Evolutionary conservation across 2,888 invertebrate species (phyloP), one percentile per base, ranked within the genome.

Genomic region (Rosalia funebris): DNA sequence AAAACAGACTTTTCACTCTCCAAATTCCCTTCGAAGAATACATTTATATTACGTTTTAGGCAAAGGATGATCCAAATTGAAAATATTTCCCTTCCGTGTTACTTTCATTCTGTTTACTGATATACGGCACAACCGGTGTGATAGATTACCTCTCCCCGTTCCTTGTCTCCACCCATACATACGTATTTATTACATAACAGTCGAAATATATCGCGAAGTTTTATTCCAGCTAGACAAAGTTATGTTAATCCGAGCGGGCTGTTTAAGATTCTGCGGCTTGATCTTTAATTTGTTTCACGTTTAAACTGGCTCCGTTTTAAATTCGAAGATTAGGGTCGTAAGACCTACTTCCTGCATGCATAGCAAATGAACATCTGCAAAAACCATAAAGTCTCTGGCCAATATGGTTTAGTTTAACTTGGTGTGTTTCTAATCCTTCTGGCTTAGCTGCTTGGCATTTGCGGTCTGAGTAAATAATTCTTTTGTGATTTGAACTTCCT

Each of bases 361-460:
- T 45, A 55, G 60, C 52, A 54, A 57, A 60, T 57, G 60, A 63
- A 63, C 63, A 60, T 63, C 57, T 63, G 60, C 60, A 63, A 63
- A 63, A 63, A 63, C 42, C 42, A 42, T 42, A 42, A 53, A 42
- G 39, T 48, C 45, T 48, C 12, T 7, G 41, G 60, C 55, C 55
- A 56, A 60, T 60, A 55, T 60, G 60, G 56, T 60, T 56, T 14
- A 39, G 56, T 56, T 60, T 60, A 60, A 37, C 44, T 56, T 45
- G 31, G 56, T 37, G n/a, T 50, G 57, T 46, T 36, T 46, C 31
- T 60, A 60, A 60, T 60, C 60, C 60, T 50, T 45, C 52, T 44
- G 54, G 48, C 39, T 60, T 55, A 60, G 45, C 45, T 17, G 34
- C 55, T 55, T 46, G 46, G 56, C 55, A 41, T 56, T 56, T 39